phyloP scores from a whole-genome alignment of 2,797 vertebrate species.

The Fundulus diaphanus region DNA sequence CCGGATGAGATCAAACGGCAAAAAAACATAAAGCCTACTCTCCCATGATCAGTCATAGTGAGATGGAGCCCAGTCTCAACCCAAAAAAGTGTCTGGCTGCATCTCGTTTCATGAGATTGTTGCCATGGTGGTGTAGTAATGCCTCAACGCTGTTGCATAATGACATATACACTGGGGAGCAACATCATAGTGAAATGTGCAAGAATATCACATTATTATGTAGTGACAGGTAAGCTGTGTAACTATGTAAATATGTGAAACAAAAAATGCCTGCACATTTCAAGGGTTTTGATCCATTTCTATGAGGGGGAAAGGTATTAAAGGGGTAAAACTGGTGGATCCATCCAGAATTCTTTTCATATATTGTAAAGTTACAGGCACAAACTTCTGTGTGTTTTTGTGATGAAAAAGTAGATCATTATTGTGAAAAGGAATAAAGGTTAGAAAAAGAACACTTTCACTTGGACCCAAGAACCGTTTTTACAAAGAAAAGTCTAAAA shows the following conservation, averaged over 20 bases:
- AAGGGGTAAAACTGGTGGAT: background rate
- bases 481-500: too few relatives aligned
- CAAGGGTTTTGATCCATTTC: background rate
- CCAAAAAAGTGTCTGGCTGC: background rate
- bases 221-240: background rate
- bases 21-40: conserved; percentile 15
- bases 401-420: too few relatives aligned
- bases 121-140: background rate
- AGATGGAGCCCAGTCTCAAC: background rate
- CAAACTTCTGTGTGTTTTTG: too few relatives aligned
- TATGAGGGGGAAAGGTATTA: background rate
- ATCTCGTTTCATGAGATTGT: background rate
- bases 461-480: too few relatives aligned
- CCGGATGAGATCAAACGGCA: background rate
- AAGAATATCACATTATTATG: background rate
- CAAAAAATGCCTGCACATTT: background rate
- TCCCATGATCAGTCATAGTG: conserved; percentile 2
- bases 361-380: too few relatives aligned
- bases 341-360: background rate
- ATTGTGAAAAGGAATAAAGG: too few relatives aligned
- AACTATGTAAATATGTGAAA: background rate
- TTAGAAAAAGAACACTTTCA: too few relatives aligned
- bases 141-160: background rate
- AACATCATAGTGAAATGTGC: background rate
- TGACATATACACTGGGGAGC: background rate